Evolutionary conservation across 2,113 vertebrate species (phyloP), one percentile per base, ranked within the genome.

Genomic region (Gadus chalcogrammus): DNA sequence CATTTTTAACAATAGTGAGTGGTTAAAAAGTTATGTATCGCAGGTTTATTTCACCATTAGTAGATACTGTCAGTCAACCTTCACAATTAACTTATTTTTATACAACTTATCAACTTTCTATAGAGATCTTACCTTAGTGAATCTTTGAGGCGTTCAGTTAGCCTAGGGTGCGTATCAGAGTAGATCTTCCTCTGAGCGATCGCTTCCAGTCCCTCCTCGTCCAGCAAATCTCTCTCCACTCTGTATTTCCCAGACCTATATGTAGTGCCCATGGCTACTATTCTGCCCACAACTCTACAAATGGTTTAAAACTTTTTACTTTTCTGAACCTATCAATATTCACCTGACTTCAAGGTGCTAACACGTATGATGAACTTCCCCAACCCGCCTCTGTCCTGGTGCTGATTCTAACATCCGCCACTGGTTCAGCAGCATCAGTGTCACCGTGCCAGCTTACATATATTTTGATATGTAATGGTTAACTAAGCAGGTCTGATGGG

Each of bases 161-260:
- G 15, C 2, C 88, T 82, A 15, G 64, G 65, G 4, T 77, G 55
- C 1, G 18, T 35, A 1, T 75, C 75, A 72, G 80, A 82, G 75
- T 68, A 77, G 2, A 81, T 20, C 77, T 88, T 89, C 83, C 91
- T 89, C 38, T 77, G 90, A 0, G 93, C 91, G 55, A 96, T 62
- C 58, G 91, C 88, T 75, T 97, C 95, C 80, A 98, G 87, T 18
- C 89, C 89, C 31, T 93, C 84, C 85, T 98, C 95, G 35, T 91
- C 92, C 71, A 98, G 78, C 52, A 93, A 85, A 0, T 88, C 77
- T 67, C 91, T 87, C 64, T 93, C 88, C 53, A 92, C 84, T 0
- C 0, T 82, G 74, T 91, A 92, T 1, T 63, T 89, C 12, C 69
- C 76, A 62, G 18, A 35, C 61, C 69, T 87, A 53, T 13, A 22